These are phyloP conservation scores for Ondatra zibethicus DNA, from an alignment of 2,113 vertebrate species.

Conservation along the genomic window DNA sequence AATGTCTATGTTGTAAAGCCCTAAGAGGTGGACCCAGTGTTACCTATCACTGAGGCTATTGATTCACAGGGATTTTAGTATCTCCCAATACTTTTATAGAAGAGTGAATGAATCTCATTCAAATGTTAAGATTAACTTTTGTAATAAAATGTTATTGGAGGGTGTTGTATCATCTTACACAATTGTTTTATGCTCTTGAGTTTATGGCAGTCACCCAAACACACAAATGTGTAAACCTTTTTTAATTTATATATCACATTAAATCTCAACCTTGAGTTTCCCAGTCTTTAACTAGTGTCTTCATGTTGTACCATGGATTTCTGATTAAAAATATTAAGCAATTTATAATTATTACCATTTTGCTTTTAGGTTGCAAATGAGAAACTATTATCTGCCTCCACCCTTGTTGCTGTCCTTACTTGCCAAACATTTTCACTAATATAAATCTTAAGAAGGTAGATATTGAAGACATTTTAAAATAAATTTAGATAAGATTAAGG, in stretches of 20 bases:
- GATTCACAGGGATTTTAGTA: not conserved
- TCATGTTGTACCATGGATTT: not conserved
- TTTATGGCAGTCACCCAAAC: not conserved
- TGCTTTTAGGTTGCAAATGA: not conserved
- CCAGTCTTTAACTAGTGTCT: not conserved
- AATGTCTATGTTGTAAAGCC: not conserved
- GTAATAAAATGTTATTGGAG: not conserved
- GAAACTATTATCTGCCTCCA: not conserved
- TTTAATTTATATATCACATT: not conserved
- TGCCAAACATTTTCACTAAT: slow-evolving; percentile 37
- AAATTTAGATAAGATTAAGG: slow-evolving; percentile 23
- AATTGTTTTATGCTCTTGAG: not conserved
- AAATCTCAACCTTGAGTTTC: not conserved
- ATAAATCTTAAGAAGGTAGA: not conserved
- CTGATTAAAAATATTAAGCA: not conserved
- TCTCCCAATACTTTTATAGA: not conserved
- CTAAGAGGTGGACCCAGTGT: not conserved
- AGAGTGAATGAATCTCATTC: not conserved
- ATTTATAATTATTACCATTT: slow-evolving; percentile 1
- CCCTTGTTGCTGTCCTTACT: not conserved
- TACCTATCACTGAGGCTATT: not conserved
- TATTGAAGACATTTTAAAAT: not conserved
- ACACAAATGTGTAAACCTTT: not conserved
- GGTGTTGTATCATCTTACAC: not conserved
- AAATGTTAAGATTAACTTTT: not conserved